Evolutionary conservation across 1,140 invertebrate species (phyloP), one percentile per base, ranked within the genome.

Genomic region (Rhyzopertha dominica): DNA sequence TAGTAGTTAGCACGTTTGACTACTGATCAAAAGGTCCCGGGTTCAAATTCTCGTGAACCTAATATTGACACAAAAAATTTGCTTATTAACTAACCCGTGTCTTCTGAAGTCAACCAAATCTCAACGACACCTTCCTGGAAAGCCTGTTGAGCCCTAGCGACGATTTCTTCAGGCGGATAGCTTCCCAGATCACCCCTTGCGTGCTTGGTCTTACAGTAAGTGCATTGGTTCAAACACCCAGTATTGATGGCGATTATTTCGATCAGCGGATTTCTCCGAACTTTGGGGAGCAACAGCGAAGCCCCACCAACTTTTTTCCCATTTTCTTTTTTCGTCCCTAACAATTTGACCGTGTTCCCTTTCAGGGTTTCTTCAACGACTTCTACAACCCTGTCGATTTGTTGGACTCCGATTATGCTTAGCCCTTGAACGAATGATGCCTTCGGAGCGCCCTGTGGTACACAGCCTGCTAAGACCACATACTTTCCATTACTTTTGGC

Each of bases 201-300:
- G 70, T 96, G 92, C 66, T 98, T 98, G 0, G 95, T 99, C 69
- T 98, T 98, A 62, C 95, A 98, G 64, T 98, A 99, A 0, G 95
- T 98, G 65, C 96, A 99, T 55, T 97, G 90, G 72, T 99, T 99
- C 3, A 99, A 69, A 63, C 96, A 99, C 0, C 95, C 96, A 2
- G 93, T 97, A 67, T 94, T 98, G 10, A 99, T 96, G 0, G 96
- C 82, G 50, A 99, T 95, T 37, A 99, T 98, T 76, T 99, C 96
- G 49, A 99, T 89, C 0, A 98, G 72, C 3, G 92, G 90, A 74
- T 99, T 99, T 62, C 88, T 85, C 37, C 96, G 72, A 5, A 98
- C 86, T 75, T 99, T 99, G 0, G 95, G 95, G 3, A 99, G 68
- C 28, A 79, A 71, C 0, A 98, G 69, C 0, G 85, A 78, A 1